Evolutionary conservation across 2,888 invertebrate genomes (phyloP), one percentile per base, ranked within the genome.

Genomic region (Lacanobia wlatinum): DNA sequence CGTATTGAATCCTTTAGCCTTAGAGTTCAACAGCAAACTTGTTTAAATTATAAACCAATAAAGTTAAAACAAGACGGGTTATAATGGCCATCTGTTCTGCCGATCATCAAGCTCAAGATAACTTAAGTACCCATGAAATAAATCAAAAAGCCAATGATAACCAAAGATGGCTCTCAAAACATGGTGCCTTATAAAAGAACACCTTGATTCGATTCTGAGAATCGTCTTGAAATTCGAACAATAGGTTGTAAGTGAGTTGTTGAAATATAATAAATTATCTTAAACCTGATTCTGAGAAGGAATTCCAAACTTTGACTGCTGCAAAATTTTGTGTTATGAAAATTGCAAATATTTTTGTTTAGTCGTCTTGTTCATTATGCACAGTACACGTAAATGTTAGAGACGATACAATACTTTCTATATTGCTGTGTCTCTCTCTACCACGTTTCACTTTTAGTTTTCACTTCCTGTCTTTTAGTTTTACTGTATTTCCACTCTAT

Each of bases 61-160:
- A 83, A 80, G 64, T 78, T 70, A 71, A 78, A 71, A 78, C 62
- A 69, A 68, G 67, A 62, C 53, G 53, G 43, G 56, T 70, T 81
- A 71, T 69, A 81, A 73, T 58, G 23, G 58, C 69, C 76, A 79
- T 82, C 76, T 82, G 73, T 84, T 84, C 56, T 64, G 40, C n/a
- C 23, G 72, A 75, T 70, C 60, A 81, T 66, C 61, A 62, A 69
- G 63, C 55, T 38, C n/a, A 67, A 70, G 71, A 61, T 76, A 69
- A 64, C 56, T 38, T 52, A 23, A 53, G 64, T 46, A 75, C 23
- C 28, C 23, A 52, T 43, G 60, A 38, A 23, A 79, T 84, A 76
- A 84, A 82, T 70, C 70, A 70, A 71, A 63, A 64, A 59, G 43
- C 38, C 3, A 52, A 58, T 72, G 73, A 76, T 72, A 63, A 62